Conservation (phyloP, 2,113 vertebrate genomes). For the Stegostoma tigrinum region DNA sequence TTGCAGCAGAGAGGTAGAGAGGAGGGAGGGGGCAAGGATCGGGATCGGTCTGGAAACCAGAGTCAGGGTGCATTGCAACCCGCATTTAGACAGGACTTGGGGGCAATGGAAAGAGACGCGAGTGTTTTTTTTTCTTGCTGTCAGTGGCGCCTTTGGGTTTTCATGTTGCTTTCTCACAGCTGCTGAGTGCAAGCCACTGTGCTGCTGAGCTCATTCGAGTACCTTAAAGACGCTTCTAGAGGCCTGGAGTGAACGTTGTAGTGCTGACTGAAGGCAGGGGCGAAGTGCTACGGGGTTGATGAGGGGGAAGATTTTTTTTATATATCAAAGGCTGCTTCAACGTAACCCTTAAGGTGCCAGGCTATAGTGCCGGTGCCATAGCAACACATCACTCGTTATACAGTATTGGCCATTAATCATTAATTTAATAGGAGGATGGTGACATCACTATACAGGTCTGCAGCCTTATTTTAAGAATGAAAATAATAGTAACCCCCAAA, state of each 20-base stretch:
- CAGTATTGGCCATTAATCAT: constrained; percentile 16
- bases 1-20: not conserved
- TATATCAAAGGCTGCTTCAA: not conserved
- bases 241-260: constrained; percentile 1
- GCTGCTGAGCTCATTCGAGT: not conserved
- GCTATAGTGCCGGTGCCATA: constrained; percentile 26
- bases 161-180: not conserved
- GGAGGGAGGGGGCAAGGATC: not conserved
- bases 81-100: not conserved
- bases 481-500: not conserved
- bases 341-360: constrained; percentile 18
- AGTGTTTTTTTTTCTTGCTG: not conserved
- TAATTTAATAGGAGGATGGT: constrained; percentile 31
- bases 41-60: not conserved
- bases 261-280: not conserved
- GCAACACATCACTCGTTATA: constrained; percentile 28
- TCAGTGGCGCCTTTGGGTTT: not conserved
- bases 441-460: constrained; percentile 24
- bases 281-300: not conserved
- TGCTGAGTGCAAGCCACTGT: not conserved
- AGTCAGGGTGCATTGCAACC: not conserved
- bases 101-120: not conserved
- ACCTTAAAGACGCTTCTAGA: constrained; percentile 12
- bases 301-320: not conserved
- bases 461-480: constrained; percentile 27